Base-by-base conservation (phyloP, 1,140 invertebrate genomes). In the Brachionus plicatilis region DNA sequence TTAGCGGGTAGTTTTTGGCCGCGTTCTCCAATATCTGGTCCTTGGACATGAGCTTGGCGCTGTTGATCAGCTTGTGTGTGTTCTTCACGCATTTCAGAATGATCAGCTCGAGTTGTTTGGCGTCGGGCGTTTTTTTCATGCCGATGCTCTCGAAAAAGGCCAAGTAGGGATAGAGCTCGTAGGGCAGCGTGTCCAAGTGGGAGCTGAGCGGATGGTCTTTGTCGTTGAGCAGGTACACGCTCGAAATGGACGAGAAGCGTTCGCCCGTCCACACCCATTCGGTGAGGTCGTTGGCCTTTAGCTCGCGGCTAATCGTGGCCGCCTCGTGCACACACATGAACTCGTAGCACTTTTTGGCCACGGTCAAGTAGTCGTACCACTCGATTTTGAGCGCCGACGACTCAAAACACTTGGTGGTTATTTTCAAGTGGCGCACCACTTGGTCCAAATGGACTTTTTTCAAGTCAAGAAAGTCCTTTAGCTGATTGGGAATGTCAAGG, bases 251-350 rank as follows among this genome's bases (percentile, higher is more conserved):
- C 20, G 83, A 84, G 37, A 84, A 84, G 6, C 68, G 43, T 5
- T 29, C 17, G 14, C 83, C 83, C 33, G 72, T 84, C 83, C 83
- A 84, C 2, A 84, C 56, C 83, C 83, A 84, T 43, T 84, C 68
- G 9, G 24, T 84, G 17, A 84, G 33, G 56, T 84, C 70, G 47
- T 53, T 75, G 20, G 66, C 24, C 9, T 72, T 68, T 45, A 84
- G 66, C 27, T 84, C 83, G 9, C 29, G 37, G 27, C 41, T 45
- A 7, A 84, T 66, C n/a, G 37, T 41, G 14, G 11, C 29, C 3
- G 72, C 5, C 6, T 78, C 53, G 47, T 29, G 14, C 24, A 14
- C 75, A 8, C 11, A n/a, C 45, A 84, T 53, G n/a, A 68, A 43
- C 20, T 84, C 83, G 43, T 84, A 84, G 27, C 66, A 75, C 29